A percentile compares a stretch with the other conserved stretches of the same genome.
Conservation (phyloP, 2,888 invertebrate genomes). For the Lasioglossum malachurum region DNA sequence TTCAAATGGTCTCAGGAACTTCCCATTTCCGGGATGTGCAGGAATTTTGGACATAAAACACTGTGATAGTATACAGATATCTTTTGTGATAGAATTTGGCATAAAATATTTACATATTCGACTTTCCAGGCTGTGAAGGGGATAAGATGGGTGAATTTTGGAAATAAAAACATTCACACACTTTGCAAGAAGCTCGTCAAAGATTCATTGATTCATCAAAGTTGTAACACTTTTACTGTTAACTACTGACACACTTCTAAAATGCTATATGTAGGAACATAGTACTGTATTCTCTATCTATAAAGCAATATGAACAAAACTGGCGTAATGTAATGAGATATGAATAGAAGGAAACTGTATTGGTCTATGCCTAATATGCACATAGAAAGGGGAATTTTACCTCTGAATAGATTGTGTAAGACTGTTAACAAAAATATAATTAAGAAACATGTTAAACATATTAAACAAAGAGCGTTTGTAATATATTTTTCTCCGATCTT, state of each 20-base stretch:
- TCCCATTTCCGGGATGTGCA: no score
- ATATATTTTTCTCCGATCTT: conserved; percentile 42
- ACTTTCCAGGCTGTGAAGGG: not conserved
- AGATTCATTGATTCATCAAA: not conserved
- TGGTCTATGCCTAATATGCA: conserved; percentile 69
- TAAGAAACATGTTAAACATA: conserved; percentile 58
- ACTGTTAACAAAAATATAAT: conserved; percentile 77
- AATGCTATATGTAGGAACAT: not conserved
- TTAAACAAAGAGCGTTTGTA: conserved; percentile 43
- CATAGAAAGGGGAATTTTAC: conserved; percentile 74
- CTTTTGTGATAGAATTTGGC: not conserved
- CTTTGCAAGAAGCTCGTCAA: conserved; percentile 32
- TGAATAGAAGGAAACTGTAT: conserved; percentile 43
- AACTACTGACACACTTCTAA: conserved; percentile 9
- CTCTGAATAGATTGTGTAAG: conserved; percentile 81
- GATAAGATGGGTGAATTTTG: conserved; percentile 19
- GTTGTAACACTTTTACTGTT: not conserved
- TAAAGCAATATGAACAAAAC: conserved; percentile 49
- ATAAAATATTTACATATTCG: conserved; percentile 31
- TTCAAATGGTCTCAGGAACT: no score
- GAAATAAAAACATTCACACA: conserved; percentile 19
- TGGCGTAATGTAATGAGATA: conserved; percentile 35
- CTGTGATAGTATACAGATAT: not conserved
- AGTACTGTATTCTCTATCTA: conserved; percentile 41
- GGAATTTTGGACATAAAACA: conserved; percentile 8